Base-by-base conservation (phyloP, 2,888 invertebrate genomes). In the Dendrolimus houi region DNA sequence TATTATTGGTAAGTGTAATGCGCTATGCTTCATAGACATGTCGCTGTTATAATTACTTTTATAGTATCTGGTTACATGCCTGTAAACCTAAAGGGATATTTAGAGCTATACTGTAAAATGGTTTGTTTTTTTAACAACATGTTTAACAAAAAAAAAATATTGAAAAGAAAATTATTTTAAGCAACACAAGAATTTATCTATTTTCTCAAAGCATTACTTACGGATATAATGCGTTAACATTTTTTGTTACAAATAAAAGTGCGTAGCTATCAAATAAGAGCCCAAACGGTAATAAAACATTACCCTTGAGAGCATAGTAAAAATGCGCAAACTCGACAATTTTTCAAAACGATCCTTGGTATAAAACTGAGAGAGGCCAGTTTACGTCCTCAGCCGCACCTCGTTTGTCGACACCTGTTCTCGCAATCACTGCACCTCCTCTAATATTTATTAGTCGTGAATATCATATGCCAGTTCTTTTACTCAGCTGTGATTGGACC, bases 391-490 rank as follows among this genome's bases (percentile, higher is more conserved):
- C 47, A 58, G 66, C 66, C 64, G 62, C 60, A 56, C 59, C 60
- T 64, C 64, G 47, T 64, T 57, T 68, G 70, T 72, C 80, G 76
- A 81, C 87, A 87, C 87, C 85, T 86, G 85, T 71, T 74, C 71
- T 71, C 77, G 80, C 85, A 87, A 88, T 87, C 87, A 85, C 86
- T 85, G 88, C 85, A 86, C 72, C 87, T 89, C 77, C 74, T 89
- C 77, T 89, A 89, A 89, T 90, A 89, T 90, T 89, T 88, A 90
- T 89, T 85, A 79, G 84, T 72, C 76, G 85, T 89, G 87, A 89
- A 90, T 89, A 87, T 84, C 81, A 79, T 81, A 87, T 81, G 79
- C 69, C 72, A 68, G 70, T 80, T 81, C 79, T 83, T 82, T 79
- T 64, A 63, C 75, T 69, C 67, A 64, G 70, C 70, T 77, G 75